phyloP scores from a whole-genome alignment of 1,140 invertebrate genomes.

The Anastatus disparis region DNA sequence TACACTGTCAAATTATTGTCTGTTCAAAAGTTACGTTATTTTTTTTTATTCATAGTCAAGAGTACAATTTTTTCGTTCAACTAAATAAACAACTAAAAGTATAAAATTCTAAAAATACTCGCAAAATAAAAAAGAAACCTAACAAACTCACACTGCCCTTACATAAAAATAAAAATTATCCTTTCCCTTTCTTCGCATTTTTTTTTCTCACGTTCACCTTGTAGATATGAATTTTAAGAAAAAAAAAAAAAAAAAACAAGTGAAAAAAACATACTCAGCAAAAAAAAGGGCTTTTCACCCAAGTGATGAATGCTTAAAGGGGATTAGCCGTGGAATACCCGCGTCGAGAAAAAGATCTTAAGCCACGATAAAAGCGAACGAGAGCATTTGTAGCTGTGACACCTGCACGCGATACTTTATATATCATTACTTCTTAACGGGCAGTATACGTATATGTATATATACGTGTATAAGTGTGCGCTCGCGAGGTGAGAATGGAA shows the following conservation, averaged over 20 bases:
- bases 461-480: too few species aligned
- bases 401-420: constrained; percentile 56
- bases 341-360: constrained; percentile 10
- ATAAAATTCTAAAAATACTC: neutral
- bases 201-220: neutral
- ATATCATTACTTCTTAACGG: constrained; percentile 48
- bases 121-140: neutral
- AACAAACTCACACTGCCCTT: too few species aligned
- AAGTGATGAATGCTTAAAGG: constrained; percentile 34
- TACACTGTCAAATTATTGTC: too few species aligned
- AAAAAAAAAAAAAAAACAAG: neutral
- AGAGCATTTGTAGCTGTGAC: constrained; percentile 52
- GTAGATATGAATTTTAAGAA: constrained; percentile 7
- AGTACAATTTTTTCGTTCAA: too few species aligned
- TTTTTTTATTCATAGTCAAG: too few species aligned
- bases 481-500: constrained; percentile 12
- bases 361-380: constrained; percentile 25
- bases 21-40: too few species aligned
- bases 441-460: neutral
- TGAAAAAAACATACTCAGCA: neutral
- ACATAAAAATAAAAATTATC: neutral
- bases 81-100: too few species aligned
- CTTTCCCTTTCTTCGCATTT: neutral
- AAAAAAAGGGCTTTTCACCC: constrained; percentile 6
- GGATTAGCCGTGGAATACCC: constrained; percentile 22